phyloP scores from a whole-genome alignment of 2,888 invertebrate genomes.

The Ecdyonurus torrentis region DNA sequence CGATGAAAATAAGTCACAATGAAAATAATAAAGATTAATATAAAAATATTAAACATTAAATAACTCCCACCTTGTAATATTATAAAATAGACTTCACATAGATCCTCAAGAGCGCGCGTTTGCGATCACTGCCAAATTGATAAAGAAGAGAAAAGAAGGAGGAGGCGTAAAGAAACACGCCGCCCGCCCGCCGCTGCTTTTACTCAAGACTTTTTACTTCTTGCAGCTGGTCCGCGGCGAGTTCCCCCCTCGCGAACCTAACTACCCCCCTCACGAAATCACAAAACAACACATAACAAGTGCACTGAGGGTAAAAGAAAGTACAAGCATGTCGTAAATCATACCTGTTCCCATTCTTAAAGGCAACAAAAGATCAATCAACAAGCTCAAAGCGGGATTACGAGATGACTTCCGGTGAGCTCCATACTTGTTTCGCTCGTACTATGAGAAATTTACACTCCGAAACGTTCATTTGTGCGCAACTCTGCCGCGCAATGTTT shows the following conservation, averaged over 20 bases:
- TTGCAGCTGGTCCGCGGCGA: background rate
- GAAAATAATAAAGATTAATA: background rate
- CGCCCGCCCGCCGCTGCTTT: background rate
- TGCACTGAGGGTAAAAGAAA: background rate
- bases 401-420: constrained; percentile 14
- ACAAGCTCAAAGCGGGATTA: constrained; percentile 14
- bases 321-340: constrained; percentile 11
- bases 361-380: constrained; percentile 16
- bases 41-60: background rate
- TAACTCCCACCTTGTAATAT: background rate
- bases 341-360: constrained; percentile 15
- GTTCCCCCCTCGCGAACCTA: background rate
- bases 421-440: constrained; percentile 11
- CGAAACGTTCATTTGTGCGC: background rate
- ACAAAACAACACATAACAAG: background rate
- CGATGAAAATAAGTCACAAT: background rate
- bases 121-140: constrained; percentile 3
- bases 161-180: constrained; percentile 3
- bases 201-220: constrained; percentile 1
- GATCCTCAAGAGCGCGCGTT: background rate
- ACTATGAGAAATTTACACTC: background rate
- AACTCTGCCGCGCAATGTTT: background rate
- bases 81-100: background rate
- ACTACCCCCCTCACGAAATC: background rate
- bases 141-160: background rate